Base-by-base conservation (phyloP, 2,797 vertebrate genomes). In the Danio aesculapii region DNA sequence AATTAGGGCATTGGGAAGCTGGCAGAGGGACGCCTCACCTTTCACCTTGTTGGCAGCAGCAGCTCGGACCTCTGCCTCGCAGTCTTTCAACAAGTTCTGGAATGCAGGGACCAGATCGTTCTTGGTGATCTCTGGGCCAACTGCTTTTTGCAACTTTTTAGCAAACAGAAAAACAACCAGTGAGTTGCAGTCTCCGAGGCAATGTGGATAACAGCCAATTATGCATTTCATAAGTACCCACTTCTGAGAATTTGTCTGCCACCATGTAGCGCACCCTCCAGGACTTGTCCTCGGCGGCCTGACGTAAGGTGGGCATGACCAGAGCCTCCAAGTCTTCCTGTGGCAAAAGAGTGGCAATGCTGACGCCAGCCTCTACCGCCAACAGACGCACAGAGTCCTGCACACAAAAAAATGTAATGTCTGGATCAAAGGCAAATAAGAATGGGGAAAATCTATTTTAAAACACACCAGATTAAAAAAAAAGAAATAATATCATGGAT, bases 221-320 rank as follows among this genome's bases (percentile, higher is more conserved):
- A 12, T 53, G 55, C 12, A 13, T 63, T 77, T 70, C 69, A 5
- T 39, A 39, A 78, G 30, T 17, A 55, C 84, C 87, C 86, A 95
- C 95, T 92, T 96, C 95, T 12, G 95, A 96, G 88, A 96, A 96
- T 84, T 96, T 96, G 90, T 96, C 95, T 0, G 95, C 95, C 21
- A 96, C 95, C 95, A 96, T 96, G 86, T 96, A 96, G 80, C 95
- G 95, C 63, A 96, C 95, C 87, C 95, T 94, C 95, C 95, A 96
- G 66, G 95, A 96, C 83, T 96, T 96, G 87, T 96, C 95, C 86
- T 96, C 95, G 0, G 95, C 94, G 7, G 95, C 95, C 87, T 96
- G 95, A 8, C 95, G 94, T 67, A 96, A 90, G 8, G 95, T 96
- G 46, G 95, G 95, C 96, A 97, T 97, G 61, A 97, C 96, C 86